Conservation (phyloP, 1,140 invertebrate species). For the Caenorhabditis latens region DNA sequence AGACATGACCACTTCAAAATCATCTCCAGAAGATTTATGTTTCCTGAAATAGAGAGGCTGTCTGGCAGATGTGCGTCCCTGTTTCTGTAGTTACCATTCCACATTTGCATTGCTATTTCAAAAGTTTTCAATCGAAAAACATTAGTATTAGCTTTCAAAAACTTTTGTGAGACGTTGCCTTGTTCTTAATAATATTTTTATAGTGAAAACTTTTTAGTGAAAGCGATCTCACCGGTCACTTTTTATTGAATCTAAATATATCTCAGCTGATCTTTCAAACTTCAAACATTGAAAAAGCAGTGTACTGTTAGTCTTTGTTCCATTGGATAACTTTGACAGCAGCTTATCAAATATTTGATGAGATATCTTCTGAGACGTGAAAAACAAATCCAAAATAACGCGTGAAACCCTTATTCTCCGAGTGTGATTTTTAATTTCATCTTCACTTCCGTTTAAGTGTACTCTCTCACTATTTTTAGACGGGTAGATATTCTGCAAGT, state of each 20-base stretch:
- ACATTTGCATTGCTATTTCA: neutral
- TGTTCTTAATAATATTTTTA: no score
- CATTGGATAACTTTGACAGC: constrained; percentile 34
- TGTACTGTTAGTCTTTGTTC: constrained; percentile 6
- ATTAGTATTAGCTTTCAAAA: no score
- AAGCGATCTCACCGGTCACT: no score
- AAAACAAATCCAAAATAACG: neutral
- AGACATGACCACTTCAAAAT: neutral
- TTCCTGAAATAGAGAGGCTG: no score
- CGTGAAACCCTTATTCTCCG: neutral
- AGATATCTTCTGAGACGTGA: neutral
- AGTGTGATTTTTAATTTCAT: no score
- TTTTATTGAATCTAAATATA: neutral
- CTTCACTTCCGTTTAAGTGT: neutral
- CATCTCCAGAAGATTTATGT: neutral
- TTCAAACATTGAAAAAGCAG: neutral
- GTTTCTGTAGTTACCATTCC: neutral
- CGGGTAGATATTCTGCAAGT: no score
- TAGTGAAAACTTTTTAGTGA: no score
- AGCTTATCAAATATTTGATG: constrained; percentile 32
- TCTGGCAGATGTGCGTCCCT: no score
- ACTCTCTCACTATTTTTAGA: neutral
- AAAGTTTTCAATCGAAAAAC: no score
- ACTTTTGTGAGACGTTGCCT: no score
- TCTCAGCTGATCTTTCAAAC: neutral